Evolutionary conservation across 2,797 vertebrate species (phyloP), one percentile per base, ranked within the genome.

Genomic region (Acrocephalus scirpaceus): DNA sequence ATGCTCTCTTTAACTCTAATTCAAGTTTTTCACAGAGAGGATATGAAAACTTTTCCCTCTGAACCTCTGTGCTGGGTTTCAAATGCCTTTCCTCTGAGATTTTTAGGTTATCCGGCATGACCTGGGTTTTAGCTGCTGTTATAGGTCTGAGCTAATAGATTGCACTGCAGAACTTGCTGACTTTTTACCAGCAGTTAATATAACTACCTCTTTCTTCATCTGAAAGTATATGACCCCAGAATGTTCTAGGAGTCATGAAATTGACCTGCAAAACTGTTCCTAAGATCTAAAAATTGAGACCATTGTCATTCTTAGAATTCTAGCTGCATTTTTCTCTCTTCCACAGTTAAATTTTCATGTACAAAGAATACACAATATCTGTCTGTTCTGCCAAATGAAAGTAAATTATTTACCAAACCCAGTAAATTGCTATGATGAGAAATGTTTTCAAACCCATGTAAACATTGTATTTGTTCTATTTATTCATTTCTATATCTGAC

Each of bases 1-100:
- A 84, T n/a, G n/a, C 32, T 87, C 22, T 74, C 0, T 60, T 62
- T 79, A 36, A 71, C 36, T 73, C 19, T 60, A 29, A 69, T 65
- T 79, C 50, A 93, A 38, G 34, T 18, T 90, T 80, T 92, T 72
- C 61, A 58, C n/a, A 40, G 40, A 71, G 25, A 69, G 25, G 30
- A 64, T 64, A 56, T 38, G 69, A 90, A 91, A 91, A 48, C 18
- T 32, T 30, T 50, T 79, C 13, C 12, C 40, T 71, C 23, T 58
- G 40, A 91, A 82, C 13, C 11, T 77, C 54, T 29, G 2, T 88
- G 30, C 36, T 93, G 23, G 29, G 4, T 95, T 94, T 84, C 44
- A 90, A 60, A 88, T 90, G 58, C n/a, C 47, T 95, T 95, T 88
- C 66, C 51, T 84, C 71, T 95, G 93, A 80, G 62, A 81, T 88